Evolutionary conservation across 2,888 invertebrate genomes (phyloP).

Genomic region (Punctoribates punctum): DNA sequence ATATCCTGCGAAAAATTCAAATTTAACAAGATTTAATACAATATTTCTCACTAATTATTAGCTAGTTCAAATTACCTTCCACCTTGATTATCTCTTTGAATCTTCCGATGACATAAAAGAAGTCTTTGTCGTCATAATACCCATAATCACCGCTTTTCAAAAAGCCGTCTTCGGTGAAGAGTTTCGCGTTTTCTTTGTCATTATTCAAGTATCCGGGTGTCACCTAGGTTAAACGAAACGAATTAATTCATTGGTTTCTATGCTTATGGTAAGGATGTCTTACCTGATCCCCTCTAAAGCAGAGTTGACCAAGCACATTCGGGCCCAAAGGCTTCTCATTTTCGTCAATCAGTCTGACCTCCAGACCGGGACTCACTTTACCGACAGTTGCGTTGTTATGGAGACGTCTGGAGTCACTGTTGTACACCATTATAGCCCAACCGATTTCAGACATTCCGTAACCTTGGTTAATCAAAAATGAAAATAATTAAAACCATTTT

Average conservation of each 20-base stretch:
- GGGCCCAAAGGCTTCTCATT: neutral
- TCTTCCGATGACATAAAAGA: neutral
- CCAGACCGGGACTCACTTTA: neutral
- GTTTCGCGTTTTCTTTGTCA: neutral
- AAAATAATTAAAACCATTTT: neutral
- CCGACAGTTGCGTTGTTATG: neutral
- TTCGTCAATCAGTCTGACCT: neutral
- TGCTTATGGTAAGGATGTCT: too few relatives aligned
- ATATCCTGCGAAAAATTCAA: neutral
- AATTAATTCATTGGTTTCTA: too few relatives aligned
- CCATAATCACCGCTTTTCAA: neutral
- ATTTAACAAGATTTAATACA: neutral
- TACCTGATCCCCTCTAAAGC: neutral
- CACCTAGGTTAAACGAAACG: neutral
- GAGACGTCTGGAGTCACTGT: neutral
- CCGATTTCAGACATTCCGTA: slow-evolving; percentile 6
- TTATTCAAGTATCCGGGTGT: neutral
- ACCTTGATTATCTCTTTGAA: slow-evolving; percentile 8
- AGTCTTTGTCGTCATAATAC: slow-evolving; percentile 7
- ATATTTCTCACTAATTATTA: neutral
- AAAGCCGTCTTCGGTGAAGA: neutral
- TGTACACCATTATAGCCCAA: neutral
- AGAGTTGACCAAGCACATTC: neutral
- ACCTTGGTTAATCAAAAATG: neutral
- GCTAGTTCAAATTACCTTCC: too few relatives aligned